Base-by-base conservation (phyloP, 2,797 vertebrate genomes). In the Danio kyathit region DNA sequence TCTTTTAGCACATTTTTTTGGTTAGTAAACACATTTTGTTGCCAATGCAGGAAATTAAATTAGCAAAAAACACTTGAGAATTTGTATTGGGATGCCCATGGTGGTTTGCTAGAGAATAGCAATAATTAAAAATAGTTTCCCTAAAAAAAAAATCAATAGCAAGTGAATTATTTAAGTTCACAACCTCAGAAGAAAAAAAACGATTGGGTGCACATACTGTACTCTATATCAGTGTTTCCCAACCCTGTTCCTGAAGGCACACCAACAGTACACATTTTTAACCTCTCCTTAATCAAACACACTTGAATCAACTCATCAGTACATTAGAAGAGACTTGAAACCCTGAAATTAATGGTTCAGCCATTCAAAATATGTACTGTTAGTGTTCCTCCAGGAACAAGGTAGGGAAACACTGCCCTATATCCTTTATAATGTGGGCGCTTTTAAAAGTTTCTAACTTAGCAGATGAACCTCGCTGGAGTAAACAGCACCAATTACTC, bases 401-500 rank as follows among this genome's bases (percentile, higher is more conserved):
- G 29, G 29, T 29, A 29, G 29, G 29, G 29, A 3, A 29, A 29
- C 3, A 29, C 29, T 29, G 29, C 29, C 29, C 3, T 29, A 3
- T 74, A 59, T 69, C 61, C 59, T 16, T 21, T 65, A 81, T 79
- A 64, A 84, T 56, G 70, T 80, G 63, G 72, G 76, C 74, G 73
- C 87, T 56, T 46, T 69, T 19, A 66, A 86, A 89, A 84, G 80
- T 82, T 84, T 82, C 71, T 82, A 81, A 64, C 86, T n/a, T 57
- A 70, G 82, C 51, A 11, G 60, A 60, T 82, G 74, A 86, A 87
- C 83, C 85, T 87, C 72, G 52, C 69, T 61, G 85, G 77, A 74
- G 72, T 87, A 83, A 81, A 86, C 69, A 89, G 81, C 83, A 89
- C 87, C 81, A 89, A 82, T 91, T 91, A 89, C 79, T 82, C 75